Evolutionary conservation across 2,797 vertebrate species (phyloP).

Genomic region (Melanotaenia nigrans): DNA sequence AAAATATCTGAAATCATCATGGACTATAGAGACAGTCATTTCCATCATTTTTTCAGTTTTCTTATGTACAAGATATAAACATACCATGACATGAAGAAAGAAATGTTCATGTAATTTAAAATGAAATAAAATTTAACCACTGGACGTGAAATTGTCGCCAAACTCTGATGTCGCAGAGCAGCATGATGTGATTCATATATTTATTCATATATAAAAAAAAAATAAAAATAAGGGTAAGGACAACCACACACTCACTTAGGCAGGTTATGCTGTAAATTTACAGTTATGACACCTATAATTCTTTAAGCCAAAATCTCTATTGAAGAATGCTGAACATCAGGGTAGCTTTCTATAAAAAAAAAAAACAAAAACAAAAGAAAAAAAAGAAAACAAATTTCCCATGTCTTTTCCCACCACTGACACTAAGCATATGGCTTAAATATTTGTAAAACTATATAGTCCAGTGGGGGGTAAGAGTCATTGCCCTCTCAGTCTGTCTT

Average conservation of each 20-base stretch:
- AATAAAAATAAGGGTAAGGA: conserved; percentile 54
- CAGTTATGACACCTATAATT: conserved; percentile 83
- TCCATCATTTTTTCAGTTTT: conserved; percentile 65
- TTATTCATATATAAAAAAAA: conserved; percentile 25
- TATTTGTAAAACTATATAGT: conserved; percentile 82
- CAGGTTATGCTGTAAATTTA: conserved; percentile 87
- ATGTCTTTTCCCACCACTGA: conserved; percentile 61
- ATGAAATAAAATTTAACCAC: conserved; percentile 70
- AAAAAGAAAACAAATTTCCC: conserved; percentile 3
- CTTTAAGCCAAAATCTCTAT: conserved; percentile 77
- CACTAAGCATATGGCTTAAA: conserved; percentile 87
- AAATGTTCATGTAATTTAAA: conserved; percentile 68
- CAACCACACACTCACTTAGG: conserved; percentile 80
- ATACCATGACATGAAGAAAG: conserved; percentile 66
- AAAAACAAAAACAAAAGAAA: background rate
- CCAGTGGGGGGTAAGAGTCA: conserved; percentile 60
- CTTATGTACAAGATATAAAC: conserved; percentile 83
- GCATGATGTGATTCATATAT: conserved; percentile 71
- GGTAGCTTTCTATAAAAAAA: conserved; percentile 74
- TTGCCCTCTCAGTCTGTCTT: conserved; percentile 55
- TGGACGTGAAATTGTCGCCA: conserved; percentile 59
- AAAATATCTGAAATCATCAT: conserved; percentile 53
- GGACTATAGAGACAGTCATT: conserved; percentile 60
- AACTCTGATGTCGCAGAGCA: conserved; percentile 74
- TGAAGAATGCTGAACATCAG: conserved; percentile 74